These are phyloP conservation scores for Haliaeetus leucogaster DNA, from an alignment of 2,113 vertebrate species.

Conservation along the genomic window DNA sequence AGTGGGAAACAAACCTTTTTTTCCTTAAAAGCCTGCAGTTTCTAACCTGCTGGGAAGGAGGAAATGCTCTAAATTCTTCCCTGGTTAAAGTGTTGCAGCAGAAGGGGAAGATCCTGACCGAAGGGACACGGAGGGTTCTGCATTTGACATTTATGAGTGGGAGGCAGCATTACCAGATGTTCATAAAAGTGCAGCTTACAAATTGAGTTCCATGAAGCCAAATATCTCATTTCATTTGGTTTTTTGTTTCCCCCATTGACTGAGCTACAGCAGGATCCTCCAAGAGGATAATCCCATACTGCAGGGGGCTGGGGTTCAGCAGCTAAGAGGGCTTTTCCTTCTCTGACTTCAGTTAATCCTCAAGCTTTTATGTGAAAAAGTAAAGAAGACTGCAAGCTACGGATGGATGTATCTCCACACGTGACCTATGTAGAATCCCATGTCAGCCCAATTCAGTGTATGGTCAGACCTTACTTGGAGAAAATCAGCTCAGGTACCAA, in stretches of 20 bases:
- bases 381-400: neutral
- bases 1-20: neutral
- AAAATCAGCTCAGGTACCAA: neutral
- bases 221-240: constrained; percentile 28
- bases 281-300: neutral
- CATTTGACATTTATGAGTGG: constrained; percentile 45
- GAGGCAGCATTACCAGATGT: constrained; percentile 56
- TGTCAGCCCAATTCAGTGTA: neutral
- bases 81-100: constrained; percentile 12
- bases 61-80: constrained; percentile 49
- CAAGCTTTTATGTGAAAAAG: neutral
- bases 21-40: neutral
- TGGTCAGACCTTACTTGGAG: neutral
- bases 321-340: neutral
- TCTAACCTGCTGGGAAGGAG: constrained; percentile 45
- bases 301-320: neutral
- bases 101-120: constrained; percentile 18
- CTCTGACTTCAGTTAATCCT: neutral
- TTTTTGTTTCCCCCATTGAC: constrained; percentile 28
- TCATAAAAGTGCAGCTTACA: constrained; percentile 23
- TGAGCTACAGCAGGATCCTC: neutral
- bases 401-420: neutral
- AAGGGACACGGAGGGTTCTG: neutral
- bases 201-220: neutral
- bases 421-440: neutral